A percentile compares a stretch with the other conserved stretches of the same genome.
Evolutionary conservation across 2,113 vertebrate genomes (phyloP).

Genomic region (Pollachius pollachius): DNA sequence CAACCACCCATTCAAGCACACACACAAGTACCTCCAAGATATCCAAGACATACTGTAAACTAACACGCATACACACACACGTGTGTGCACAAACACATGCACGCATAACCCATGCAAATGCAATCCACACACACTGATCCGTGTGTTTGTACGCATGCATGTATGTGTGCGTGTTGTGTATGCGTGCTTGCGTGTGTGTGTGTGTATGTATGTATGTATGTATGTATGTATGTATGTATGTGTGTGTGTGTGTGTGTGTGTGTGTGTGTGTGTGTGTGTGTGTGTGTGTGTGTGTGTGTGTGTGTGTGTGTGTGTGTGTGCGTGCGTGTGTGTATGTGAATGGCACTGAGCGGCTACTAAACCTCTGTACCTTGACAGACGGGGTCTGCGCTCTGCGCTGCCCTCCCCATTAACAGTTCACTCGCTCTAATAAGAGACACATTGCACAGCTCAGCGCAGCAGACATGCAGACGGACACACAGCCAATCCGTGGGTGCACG

Average conservation of each 20-base stretch:
- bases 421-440: conserved; percentile 17
- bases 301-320: too few relatives aligned
- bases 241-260: neutral
- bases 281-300: too few relatives aligned
- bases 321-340: neutral
- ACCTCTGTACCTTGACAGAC: conserved; percentile 37
- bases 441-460: conserved; percentile 6
- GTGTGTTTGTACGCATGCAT: neutral
- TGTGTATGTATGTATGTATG: neutral
- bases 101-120: neutral
- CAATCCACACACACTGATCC: neutral
- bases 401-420: conserved; percentile 20
- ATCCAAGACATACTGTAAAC: too few relatives aligned
- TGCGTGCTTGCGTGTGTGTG: too few relatives aligned
- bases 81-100: neutral
- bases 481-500: conserved; percentile 6
- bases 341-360: neutral
- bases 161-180: too few relatives aligned
- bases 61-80: conserved; percentile 2
- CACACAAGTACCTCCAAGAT: neutral
- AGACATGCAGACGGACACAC: conserved; percentile 6
- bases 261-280: too few relatives aligned
- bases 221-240: neutral
- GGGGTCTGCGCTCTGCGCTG: conserved; percentile 20
- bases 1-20: neutral